Percentiles rank a stretch among this genome's conserved stretches.
Conservation (phyloP, 2,113 vertebrate genomes). For the Fregetta grallaria region DNA sequence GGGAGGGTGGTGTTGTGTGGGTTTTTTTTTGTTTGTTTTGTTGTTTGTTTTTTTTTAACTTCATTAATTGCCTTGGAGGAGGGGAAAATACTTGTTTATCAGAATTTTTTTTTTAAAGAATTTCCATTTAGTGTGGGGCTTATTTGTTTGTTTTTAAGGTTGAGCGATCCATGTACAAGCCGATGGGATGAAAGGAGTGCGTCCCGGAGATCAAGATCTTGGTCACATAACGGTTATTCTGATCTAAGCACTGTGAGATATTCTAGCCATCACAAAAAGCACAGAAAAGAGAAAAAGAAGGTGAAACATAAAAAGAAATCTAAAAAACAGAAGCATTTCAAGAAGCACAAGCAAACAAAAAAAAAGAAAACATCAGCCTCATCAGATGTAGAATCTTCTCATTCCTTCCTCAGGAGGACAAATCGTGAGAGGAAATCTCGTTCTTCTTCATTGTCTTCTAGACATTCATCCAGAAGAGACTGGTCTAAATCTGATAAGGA, state of each 20-base stretch:
- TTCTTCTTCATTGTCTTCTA: constrained; percentile 77
- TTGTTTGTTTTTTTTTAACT: background rate
- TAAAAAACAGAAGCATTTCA: constrained; percentile 89
- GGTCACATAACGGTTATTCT: constrained; percentile 84
- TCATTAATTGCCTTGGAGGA: background rate
- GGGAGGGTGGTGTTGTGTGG: no score
- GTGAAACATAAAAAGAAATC: constrained; percentile 90
- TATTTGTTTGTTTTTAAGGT: constrained; percentile 63
- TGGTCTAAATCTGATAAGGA: constrained; percentile 82
- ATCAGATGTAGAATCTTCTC: constrained; percentile 75
- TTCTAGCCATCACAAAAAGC: constrained; percentile 76
- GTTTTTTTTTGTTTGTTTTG: no score
- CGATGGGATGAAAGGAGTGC: constrained; percentile 89
- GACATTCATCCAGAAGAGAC: constrained; percentile 73
- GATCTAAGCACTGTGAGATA: constrained; percentile 76
- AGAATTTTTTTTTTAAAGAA: background rate
- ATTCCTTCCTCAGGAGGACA: constrained; percentile 71
- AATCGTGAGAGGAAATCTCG: constrained; percentile 75
- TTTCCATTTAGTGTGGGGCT: background rate
- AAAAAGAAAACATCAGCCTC: constrained; percentile 62
- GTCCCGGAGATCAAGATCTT: constrained; percentile 86
- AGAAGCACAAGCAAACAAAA: constrained; percentile 85
- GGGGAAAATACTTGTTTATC: background rate
- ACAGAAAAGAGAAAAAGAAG: constrained; percentile 89
- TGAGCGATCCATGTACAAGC: constrained; percentile 83